These are phyloP conservation scores for Drosophila testacea DNA, from an alignment of 2,888 invertebrate genomes.

Conservation along the genomic window DNA sequence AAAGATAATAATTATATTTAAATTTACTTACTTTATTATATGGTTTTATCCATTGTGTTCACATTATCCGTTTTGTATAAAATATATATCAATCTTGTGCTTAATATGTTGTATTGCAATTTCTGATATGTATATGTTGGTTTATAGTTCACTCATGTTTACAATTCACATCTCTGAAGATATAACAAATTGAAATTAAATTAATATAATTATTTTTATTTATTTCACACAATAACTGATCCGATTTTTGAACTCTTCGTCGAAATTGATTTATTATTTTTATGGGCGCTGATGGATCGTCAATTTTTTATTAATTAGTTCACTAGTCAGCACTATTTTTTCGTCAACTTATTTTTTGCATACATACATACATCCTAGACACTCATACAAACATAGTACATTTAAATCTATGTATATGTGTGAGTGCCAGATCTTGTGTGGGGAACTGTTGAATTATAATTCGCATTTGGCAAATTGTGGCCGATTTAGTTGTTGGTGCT, in stretches of 20 bases:
- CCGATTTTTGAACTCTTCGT: slow-evolving; percentile 14
- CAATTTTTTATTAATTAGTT: slow-evolving; percentile 28
- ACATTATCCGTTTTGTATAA: slow-evolving; percentile 16
- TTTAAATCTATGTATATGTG: not conserved
- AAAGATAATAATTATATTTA: not conserved
- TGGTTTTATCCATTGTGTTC: slow-evolving; percentile 18
- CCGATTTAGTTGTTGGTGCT: slow-evolving; percentile 13
- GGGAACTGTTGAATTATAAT: slow-evolving; percentile 25
- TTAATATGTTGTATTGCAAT: slow-evolving; percentile 35
- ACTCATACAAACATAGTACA: not conserved
- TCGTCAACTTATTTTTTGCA: slow-evolving; percentile 23
- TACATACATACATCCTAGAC: slow-evolving; percentile 9
- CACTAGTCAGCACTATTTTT: slow-evolving; percentile 36
- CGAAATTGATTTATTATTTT: slow-evolving; percentile 33
- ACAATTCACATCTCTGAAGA: slow-evolving; percentile 34
- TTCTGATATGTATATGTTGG: slow-evolving; percentile 32
- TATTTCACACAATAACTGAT: slow-evolving; percentile 8
- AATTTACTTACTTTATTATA: slow-evolving; percentile 28
- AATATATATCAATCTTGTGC: slow-evolving; percentile 11
- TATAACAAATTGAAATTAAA: slow-evolving; percentile 8
- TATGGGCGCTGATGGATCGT: slow-evolving; percentile 30
- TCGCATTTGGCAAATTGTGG: slow-evolving; percentile 15
- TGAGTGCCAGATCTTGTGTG: slow-evolving; percentile 16
- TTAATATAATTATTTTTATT: slow-evolving; percentile 7
- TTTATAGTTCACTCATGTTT: slow-evolving; percentile 19